phyloP scores from a whole-genome alignment of 2,888 invertebrate species.

The Craniophora ligustri region DNA sequence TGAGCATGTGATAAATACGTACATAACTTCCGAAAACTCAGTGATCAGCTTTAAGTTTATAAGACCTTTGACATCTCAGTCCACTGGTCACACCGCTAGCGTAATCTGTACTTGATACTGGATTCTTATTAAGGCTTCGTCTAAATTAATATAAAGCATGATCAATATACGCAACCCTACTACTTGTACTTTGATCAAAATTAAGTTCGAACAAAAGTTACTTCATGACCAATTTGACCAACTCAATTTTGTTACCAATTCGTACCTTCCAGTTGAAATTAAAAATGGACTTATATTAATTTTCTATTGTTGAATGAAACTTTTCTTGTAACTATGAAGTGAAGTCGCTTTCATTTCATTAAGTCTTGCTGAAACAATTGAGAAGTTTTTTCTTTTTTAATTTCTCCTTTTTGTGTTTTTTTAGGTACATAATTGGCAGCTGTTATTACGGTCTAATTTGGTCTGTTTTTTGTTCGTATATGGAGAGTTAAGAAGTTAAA shows the following conservation, averaged over 20 bases:
- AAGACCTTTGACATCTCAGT: too few relatives aligned
- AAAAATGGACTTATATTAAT: slow-evolving; percentile 8
- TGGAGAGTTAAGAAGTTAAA: not conserved
- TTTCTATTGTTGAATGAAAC: not conserved
- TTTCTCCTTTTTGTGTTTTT: not conserved
- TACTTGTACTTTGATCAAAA: not conserved
- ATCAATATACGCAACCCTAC: too few relatives aligned
- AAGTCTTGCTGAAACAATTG: not conserved
- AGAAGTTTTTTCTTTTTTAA: not conserved
- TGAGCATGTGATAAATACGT: too few relatives aligned
- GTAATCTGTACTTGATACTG: too few relatives aligned
- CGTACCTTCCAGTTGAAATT: not conserved
- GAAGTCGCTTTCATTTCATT: not conserved
- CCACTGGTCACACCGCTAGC: too few relatives aligned
- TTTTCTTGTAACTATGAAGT: not conserved
- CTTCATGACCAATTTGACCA: slow-evolving; percentile 22
- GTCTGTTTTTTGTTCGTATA: not conserved
- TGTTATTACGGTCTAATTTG: too few relatives aligned
- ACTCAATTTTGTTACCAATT: slow-evolving; percentile 16
- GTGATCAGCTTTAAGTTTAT: too few relatives aligned
- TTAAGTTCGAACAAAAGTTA: slow-evolving; percentile 13
- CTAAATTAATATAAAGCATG: too few relatives aligned
- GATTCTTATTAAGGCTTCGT: too few relatives aligned
- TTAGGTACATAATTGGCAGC: too few relatives aligned
- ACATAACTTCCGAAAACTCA: too few relatives aligned